phyloP scores from a whole-genome alignment of 1,140 invertebrate genomes.

The Trichoplusia ni region DNA sequence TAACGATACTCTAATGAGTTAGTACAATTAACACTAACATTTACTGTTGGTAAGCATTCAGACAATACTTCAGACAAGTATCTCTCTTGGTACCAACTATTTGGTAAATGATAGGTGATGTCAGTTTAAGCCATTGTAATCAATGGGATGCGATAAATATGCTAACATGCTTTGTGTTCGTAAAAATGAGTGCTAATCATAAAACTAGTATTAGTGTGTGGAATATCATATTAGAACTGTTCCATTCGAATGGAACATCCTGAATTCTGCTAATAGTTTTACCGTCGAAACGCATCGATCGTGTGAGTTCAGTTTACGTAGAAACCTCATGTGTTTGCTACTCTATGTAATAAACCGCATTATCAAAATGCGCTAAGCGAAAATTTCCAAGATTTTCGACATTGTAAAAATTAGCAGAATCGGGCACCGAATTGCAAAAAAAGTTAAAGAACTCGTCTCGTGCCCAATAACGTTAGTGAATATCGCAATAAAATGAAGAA shows the following conservation, averaged over 20 bases:
- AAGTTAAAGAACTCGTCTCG: background rate
- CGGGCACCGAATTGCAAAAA: slow-evolving; percentile 8
- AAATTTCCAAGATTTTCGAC: slow-evolving; percentile 7
- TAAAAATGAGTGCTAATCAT: slow-evolving; percentile 12
- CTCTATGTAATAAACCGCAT: too few relatives aligned
- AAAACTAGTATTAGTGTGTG: slow-evolving; percentile 19
- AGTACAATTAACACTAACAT: slow-evolving; percentile 13
- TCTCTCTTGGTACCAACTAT: too few relatives aligned
- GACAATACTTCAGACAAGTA: too few relatives aligned
- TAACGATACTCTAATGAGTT: slow-evolving; percentile 11
- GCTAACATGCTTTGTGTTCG: slow-evolving; percentile 30
- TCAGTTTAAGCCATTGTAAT: background rate
- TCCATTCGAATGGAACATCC: background rate
- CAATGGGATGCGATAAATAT: slow-evolving; percentile 10
- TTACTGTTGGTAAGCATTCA: slow-evolving; percentile 1
- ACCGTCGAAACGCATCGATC: slow-evolving; percentile 22
- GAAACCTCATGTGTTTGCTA: background rate
- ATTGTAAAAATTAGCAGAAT: slow-evolving; percentile 32
- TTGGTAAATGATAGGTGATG: slow-evolving; percentile 2
- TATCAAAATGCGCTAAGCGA: background rate
- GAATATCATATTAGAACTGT: background rate
- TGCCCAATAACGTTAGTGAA: slow-evolving; percentile 20
- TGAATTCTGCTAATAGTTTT: slow-evolving; percentile 30
- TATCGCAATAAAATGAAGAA: slow-evolving; percentile 15
- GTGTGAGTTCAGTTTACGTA: background rate